Conservation (phyloP, 1,140 invertebrate genomes). For the Trachymyrmex cornetzi region DNA sequence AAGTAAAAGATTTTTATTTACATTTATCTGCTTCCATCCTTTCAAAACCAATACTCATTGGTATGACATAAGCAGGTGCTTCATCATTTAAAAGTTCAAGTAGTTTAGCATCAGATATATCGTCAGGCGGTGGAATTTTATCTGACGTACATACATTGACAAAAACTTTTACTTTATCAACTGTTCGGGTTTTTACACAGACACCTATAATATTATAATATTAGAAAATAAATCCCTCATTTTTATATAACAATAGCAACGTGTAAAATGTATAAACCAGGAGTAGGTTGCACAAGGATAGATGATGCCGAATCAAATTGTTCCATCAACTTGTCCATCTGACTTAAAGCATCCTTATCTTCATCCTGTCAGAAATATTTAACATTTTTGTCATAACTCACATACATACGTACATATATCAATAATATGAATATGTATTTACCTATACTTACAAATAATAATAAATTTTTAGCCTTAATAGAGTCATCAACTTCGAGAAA, state of each 20-base stretch:
- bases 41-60: constrained; percentile 95
- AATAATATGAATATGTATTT: neutral
- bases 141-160: constrained; percentile 93
- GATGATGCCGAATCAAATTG: constrained; percentile 67
- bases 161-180: constrained; percentile 91
- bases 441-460: constrained; percentile 74
- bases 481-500: constrained; percentile 78
- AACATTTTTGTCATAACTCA: constrained; percentile 7
- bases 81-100: constrained; percentile 91
- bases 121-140: constrained; percentile 92
- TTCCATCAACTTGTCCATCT: constrained; percentile 69
- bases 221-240: neutral
- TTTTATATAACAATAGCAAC: neutral
- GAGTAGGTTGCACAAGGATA: constrained; percentile 75
- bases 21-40: constrained; percentile 92
- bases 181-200: constrained; percentile 93
- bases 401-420: no score
- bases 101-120: constrained; percentile 93
- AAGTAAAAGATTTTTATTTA: constrained; percentile 57
- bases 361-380: constrained; percentile 55
- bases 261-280: constrained; percentile 70
- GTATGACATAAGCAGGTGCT: constrained; percentile 91
- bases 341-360: constrained; percentile 50
- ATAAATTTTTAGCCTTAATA: constrained; percentile 75
- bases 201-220: constrained; percentile 88